These are phyloP conservation scores for Drosophila nasuta DNA, from an alignment of 1,140 invertebrate species.

Conservation along the genomic window DNA sequence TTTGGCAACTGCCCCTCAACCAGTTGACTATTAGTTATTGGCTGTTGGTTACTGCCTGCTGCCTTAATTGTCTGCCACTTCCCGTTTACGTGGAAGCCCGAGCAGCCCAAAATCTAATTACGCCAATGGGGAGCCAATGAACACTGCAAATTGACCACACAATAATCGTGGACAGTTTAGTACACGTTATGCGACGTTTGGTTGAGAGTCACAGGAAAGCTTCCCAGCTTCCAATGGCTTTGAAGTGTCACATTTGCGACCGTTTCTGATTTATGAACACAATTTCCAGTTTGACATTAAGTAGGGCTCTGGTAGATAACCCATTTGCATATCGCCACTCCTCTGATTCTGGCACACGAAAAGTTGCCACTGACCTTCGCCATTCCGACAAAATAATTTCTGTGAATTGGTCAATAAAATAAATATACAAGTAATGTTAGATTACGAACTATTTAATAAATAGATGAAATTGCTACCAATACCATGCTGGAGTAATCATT, in stretches of 20 bases:
- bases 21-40: no score
- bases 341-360: no score
- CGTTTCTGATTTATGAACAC: slow-evolving; percentile 80
- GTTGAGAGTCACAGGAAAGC: not conserved
- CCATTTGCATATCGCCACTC: not conserved
- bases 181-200: slow-evolving; percentile 12
- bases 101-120: slow-evolving; percentile 71
- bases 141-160: slow-evolving; percentile 75
- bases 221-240: slow-evolving; percentile 1
- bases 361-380: no score
- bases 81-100: slow-evolving; percentile 72
- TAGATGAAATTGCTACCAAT: no score
- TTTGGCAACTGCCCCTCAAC: not conserved
- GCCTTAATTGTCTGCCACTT: slow-evolving; percentile 77
- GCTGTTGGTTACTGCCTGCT: slow-evolving; percentile 1
- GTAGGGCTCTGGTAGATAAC: slow-evolving; percentile 33
- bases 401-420: no score
- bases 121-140: slow-evolving; percentile 45
- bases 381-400: no score
- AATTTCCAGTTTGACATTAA: slow-evolving; percentile 79
- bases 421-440: no score
- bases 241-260: slow-evolving; percentile 72
- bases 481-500: no score
- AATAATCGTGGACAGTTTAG: slow-evolving; percentile 57
- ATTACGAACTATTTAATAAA: no score